phyloP scores from a whole-genome alignment of 2,888 invertebrate species.

The Clanis bilineata region DNA sequence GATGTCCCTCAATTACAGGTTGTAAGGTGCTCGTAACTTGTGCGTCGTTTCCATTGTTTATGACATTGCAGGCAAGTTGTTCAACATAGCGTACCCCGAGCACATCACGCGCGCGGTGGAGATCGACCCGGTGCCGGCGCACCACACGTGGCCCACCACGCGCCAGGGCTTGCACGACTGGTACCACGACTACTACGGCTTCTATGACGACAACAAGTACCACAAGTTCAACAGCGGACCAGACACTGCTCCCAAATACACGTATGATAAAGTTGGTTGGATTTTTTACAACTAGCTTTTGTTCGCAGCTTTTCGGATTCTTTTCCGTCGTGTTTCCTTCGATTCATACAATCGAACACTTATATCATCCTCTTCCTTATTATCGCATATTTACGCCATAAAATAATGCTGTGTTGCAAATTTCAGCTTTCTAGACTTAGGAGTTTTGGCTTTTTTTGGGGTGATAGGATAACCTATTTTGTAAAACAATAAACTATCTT shows the following conservation, averaged over 20 bases:
- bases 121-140: slow-evolving; percentile 59
- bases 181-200: slow-evolving; percentile 62
- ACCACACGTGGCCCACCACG: slow-evolving; percentile 37
- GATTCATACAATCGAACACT: too few species aligned
- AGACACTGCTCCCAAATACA: slow-evolving; percentile 57
- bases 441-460: too few species aligned
- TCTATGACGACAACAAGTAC: slow-evolving; percentile 52
- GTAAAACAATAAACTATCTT: not conserved
- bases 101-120: slow-evolving; percentile 69
- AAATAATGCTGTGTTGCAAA: too few species aligned
- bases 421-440: too few species aligned
- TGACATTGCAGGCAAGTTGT: slow-evolving; percentile 58
- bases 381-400: too few species aligned
- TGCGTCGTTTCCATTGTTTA: too few species aligned
- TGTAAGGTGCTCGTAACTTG: too few species aligned
- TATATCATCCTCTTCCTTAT: too few species aligned
- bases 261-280: slow-evolving; percentile 52
- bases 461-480: too few species aligned
- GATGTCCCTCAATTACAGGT: too few species aligned
- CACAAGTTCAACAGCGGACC: slow-evolving; percentile 42
- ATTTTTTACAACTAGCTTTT: not conserved
- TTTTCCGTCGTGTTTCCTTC: too few species aligned
- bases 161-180: slow-evolving; percentile 42
- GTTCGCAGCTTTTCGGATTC: too few species aligned
- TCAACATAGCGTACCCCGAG: slow-evolving; percentile 75